These are phyloP conservation scores for Picathartes gymnocephalus DNA, from an alignment of 2,113 vertebrate species.

Conservation along the genomic window DNA sequence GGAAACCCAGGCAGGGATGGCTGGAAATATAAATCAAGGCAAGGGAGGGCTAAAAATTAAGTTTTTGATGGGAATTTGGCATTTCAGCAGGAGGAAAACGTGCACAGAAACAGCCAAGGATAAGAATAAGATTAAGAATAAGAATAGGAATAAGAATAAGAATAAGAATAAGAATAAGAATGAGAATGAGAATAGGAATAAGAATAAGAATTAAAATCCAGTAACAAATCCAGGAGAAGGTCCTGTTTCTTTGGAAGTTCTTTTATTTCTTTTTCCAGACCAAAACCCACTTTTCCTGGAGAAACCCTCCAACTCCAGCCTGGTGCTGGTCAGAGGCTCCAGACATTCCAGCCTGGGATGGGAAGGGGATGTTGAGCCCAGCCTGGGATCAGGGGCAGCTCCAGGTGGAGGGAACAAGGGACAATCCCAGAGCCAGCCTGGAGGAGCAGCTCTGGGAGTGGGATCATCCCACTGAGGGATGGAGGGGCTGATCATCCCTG, in stretches of 20 bases:
- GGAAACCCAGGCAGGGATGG: neutral
- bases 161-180: neutral
- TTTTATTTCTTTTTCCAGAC: neutral
- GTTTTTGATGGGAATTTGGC: neutral
- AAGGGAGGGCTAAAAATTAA: neutral
- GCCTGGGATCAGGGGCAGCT: neutral
- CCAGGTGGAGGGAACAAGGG: neutral
- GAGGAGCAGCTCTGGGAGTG: neutral
- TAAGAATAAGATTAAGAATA: neutral
- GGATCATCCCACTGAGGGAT: neutral
- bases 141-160: neutral
- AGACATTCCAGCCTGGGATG: neutral
- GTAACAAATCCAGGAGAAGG: neutral
- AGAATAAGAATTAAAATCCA: neutral
- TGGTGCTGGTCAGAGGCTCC: neutral
- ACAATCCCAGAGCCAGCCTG: neutral
- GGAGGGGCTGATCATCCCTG: neutral
- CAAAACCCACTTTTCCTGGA: neutral
- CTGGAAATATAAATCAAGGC: neutral
- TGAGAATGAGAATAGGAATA: neutral
- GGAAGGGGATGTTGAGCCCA: neutral
- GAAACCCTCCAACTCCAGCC: neutral
- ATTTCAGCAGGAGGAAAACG: neutral
- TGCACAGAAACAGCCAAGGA: fast-evolving
- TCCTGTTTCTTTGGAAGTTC: neutral